These are phyloP conservation scores for Natator depressus DNA, from an alignment of 2,113 vertebrate species.

Conservation along the genomic window DNA sequence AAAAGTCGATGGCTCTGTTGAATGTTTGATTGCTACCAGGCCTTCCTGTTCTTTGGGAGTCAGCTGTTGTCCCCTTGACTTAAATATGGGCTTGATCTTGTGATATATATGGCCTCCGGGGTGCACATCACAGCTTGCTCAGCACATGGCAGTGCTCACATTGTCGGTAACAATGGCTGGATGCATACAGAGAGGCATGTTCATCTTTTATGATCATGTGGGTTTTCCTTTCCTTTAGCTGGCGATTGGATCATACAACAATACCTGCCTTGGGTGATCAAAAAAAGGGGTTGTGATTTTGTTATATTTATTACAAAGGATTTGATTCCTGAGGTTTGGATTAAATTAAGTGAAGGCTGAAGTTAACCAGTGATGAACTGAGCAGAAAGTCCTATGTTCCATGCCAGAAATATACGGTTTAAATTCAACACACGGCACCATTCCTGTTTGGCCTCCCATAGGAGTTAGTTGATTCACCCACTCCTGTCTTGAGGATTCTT, in stretches of 20 bases:
- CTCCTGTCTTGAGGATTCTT: background rate
- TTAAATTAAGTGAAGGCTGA: background rate
- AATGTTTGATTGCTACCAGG: fast-evolving
- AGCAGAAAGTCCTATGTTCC: background rate
- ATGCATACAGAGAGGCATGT: background rate
- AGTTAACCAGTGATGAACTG: background rate
- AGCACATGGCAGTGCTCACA: background rate
- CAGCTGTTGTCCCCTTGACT: background rate
- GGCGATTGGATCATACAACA: background rate
- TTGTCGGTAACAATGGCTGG: background rate
- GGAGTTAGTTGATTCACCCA: background rate
- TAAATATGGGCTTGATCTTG: background rate
- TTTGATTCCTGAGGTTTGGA: background rate
- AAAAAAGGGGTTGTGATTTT: background rate
- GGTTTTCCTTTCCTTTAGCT: background rate
- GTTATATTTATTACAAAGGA: background rate
- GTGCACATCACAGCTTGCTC: background rate
- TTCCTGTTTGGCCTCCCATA: background rate
- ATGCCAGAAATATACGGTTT: background rate
- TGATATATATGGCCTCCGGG: background rate
- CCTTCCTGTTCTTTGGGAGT: fast-evolving
- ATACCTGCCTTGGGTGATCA: background rate
- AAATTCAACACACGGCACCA: background rate
- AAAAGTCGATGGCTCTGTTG: background rate
- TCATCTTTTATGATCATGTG: background rate